A percentile compares a stretch with the other conserved stretches of the same genome.
phyloP scores from a whole-genome alignment of 2,113 vertebrate species.

The Felis chaus region DNA sequence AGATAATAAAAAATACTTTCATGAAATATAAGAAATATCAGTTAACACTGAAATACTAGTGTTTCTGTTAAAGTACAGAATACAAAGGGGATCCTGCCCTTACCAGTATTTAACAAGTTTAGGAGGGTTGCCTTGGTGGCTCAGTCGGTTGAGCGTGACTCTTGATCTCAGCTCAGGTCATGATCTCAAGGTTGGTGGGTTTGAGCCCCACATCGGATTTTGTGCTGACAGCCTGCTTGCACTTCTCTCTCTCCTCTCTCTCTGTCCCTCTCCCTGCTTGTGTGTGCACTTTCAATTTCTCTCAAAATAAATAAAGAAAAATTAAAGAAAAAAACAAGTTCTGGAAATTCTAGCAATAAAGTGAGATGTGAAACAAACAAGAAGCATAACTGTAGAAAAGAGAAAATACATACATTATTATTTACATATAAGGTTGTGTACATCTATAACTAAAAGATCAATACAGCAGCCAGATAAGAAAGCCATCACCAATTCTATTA shows the following conservation, averaged over 20 bases:
- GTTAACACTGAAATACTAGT: background rate
- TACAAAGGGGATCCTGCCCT: background rate
- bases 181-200: too few relatives aligned
- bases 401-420: background rate
- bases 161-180: too few relatives aligned
- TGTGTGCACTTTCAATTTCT: too few relatives aligned
- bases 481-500: background rate
- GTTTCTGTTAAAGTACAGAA: background rate
- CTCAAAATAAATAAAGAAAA: too few relatives aligned
- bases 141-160: too few relatives aligned
- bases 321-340: too few relatives aligned
- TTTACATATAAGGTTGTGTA: constrained; percentile 13
- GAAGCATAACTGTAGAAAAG: background rate
- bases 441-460: constrained; percentile 16
- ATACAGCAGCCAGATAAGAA: constrained; percentile 15
- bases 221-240: too few relatives aligned
- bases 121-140: too few relatives aligned
- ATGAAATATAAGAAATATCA: background rate
- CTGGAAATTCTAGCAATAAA: constrained; percentile 31
- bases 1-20: background rate
- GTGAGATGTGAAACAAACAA: background rate
- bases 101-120: background rate
- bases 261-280: too few relatives aligned
- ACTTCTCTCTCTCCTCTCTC: too few relatives aligned
- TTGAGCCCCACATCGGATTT: too few relatives aligned